A percentile compares a stretch with the other conserved stretches of the same genome.
Evolutionary conservation across 2,888 invertebrate genomes (phyloP).

Genomic region (Eristalinus sepulchralis): DNA sequence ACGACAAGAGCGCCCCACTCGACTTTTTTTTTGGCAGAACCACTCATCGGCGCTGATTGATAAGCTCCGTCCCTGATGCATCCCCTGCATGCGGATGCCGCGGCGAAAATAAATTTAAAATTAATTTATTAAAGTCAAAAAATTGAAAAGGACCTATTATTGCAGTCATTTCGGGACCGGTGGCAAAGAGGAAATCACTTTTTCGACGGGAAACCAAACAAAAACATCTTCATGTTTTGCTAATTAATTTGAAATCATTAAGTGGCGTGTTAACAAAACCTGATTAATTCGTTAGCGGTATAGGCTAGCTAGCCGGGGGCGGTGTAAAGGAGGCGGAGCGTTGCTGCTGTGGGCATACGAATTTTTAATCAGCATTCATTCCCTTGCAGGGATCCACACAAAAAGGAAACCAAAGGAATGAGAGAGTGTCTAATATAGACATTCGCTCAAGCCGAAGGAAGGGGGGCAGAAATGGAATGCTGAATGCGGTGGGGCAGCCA

Average conservation of each 20-base stretch:
- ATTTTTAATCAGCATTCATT: background rate
- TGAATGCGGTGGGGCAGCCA: background rate
- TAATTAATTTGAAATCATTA: constrained; percentile 47
- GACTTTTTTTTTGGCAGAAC: background rate
- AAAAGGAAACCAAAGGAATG: background rate
- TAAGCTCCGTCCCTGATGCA: background rate
- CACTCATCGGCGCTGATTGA: constrained; percentile 23
- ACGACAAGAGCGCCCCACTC: background rate
- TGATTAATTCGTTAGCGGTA: constrained; percentile 56
- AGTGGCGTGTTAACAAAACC: constrained; percentile 39
- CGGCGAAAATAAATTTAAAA: constrained; percentile 19
- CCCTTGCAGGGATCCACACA: background rate
- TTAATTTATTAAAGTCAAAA: constrained; percentile 48
- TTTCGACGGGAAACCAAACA: background rate
- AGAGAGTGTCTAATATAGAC: no score
- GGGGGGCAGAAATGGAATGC: background rate
- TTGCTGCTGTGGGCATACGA: no score
- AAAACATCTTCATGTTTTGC: constrained; percentile 19
- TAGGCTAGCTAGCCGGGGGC: background rate
- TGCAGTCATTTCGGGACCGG: constrained; percentile 16
- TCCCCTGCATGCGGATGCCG: background rate
- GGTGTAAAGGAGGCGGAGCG: background rate
- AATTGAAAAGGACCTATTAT: constrained; percentile 28
- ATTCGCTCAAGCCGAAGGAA: no score
- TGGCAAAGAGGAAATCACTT: constrained; percentile 33